Evolutionary conservation across 2,888 invertebrate genomes (phyloP).

Genomic region (Spialia ferax): DNA sequence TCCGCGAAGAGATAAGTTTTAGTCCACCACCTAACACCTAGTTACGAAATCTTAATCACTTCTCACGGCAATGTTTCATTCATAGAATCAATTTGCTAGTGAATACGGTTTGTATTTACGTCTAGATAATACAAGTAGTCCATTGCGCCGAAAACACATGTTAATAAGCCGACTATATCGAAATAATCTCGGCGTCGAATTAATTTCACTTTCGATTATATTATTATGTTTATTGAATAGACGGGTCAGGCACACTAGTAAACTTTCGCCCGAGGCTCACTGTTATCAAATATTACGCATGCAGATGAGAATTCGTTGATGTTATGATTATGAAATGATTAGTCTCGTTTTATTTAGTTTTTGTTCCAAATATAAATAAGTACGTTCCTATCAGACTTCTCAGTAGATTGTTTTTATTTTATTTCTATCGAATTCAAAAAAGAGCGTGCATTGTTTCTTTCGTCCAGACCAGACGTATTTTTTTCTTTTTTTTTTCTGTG

Average conservation of each 20-base stretch:
- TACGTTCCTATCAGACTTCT: no score
- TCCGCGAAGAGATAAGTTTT: slow-evolving; percentile 24
- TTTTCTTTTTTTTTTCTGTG: no score
- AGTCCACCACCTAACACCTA: slow-evolving; percentile 18
- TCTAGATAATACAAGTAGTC: slow-evolving; percentile 37
- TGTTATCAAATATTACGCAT: slow-evolving; percentile 67
- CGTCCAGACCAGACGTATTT: no score
- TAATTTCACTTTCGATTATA: slow-evolving; percentile 83
- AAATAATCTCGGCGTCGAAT: slow-evolving; percentile 70
- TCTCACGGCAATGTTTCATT: slow-evolving; percentile 40
- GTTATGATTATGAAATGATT: slow-evolving; percentile 44
- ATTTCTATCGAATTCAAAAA: no score
- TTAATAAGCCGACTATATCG: slow-evolving; percentile 66
- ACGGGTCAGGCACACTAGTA: slow-evolving; percentile 70
- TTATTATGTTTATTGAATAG: slow-evolving; percentile 78
- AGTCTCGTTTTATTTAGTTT: neutral
- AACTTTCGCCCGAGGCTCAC: slow-evolving; percentile 75
- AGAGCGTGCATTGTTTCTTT: no score
- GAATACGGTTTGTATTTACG: slow-evolving; percentile 23
- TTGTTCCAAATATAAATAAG: neutral
- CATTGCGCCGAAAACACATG: slow-evolving; percentile 56
- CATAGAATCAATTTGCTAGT: slow-evolving; percentile 48
- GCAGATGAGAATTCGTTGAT: slow-evolving; percentile 56
- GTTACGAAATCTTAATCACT: slow-evolving; percentile 44
- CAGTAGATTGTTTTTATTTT: no score